Percentiles rank a stretch among this genome's conserved stretches.
These are phyloP conservation scores for Platorchestia sp. DNA, from an alignment of 1,140 invertebrate species.

Conservation along the genomic window DNA sequence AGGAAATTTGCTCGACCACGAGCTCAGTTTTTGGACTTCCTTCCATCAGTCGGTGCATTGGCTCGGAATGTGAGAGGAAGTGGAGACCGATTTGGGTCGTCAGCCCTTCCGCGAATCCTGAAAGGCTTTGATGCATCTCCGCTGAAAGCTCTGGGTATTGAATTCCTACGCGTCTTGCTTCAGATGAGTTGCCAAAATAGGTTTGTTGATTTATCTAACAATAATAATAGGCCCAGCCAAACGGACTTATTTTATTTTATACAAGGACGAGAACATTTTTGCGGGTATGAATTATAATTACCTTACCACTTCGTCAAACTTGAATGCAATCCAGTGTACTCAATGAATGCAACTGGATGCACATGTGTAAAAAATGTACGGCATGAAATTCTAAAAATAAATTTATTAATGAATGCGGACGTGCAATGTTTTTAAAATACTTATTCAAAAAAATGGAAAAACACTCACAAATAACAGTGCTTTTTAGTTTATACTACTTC, in stretches of 20 bases:
- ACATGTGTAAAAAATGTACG: no score
- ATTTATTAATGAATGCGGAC: no score
- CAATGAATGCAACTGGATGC: no score
- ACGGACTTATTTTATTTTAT: background rate
- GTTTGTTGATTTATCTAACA: background rate
- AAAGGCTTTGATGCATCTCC: background rate
- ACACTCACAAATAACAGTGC: background rate
- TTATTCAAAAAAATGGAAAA: background rate
- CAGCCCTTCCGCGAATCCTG: background rate
- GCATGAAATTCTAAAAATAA: no score
- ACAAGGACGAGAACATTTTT: background rate
- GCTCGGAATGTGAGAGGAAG: background rate
- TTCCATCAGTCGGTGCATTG: background rate
- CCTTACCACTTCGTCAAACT: no score
- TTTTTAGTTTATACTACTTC: background rate
- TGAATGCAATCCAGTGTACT: no score
- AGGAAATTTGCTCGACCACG: slow-evolving; percentile 28
- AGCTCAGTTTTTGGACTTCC: background rate
- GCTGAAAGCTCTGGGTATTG: background rate
- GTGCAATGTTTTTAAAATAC: background rate
- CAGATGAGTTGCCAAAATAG: background rate
- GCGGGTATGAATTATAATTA: no score
- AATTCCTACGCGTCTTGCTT: background rate
- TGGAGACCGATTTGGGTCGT: background rate
- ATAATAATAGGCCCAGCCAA: background rate